Conservation (phyloP, 2,797 vertebrate genomes). For the Semotilus atromaculatus region DNA sequence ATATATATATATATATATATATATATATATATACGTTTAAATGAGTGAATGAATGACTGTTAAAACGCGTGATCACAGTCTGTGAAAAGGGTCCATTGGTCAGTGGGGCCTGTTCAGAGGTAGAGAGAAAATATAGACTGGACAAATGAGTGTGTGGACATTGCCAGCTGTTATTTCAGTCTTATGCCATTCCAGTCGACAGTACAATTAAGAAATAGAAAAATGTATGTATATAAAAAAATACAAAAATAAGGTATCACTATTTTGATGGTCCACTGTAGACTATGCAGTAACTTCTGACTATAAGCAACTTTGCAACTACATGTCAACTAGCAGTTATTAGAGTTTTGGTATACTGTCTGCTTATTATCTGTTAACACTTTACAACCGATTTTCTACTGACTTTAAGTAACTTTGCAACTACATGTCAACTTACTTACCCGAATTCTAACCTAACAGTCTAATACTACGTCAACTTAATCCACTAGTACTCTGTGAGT, state of each 20-base stretch:
- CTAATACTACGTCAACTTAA: background rate
- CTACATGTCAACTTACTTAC: background rate
- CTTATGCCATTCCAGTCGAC: conserved; percentile 62
- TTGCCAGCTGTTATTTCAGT: conserved; percentile 72
- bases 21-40: no score
- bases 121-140: conserved; percentile 5
- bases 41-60: no score
- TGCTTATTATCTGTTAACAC: no score
- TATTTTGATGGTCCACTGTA: background rate
- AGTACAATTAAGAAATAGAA: background rate
- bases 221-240: background rate
- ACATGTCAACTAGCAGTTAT: no score
- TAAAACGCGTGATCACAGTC: no score
- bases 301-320: background rate
- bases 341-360: background rate
- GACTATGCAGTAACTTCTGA: background rate
- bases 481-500: background rate
- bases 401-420: background rate
- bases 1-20: no score
- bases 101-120: conserved; percentile 27
- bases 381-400: background rate
- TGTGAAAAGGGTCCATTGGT: background rate
- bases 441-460: no score
- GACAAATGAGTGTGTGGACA: background rate
- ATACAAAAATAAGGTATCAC: background rate